Conservation (phyloP, 2,888 invertebrate genomes). For the Eutolmus rufibarbis region DNA sequence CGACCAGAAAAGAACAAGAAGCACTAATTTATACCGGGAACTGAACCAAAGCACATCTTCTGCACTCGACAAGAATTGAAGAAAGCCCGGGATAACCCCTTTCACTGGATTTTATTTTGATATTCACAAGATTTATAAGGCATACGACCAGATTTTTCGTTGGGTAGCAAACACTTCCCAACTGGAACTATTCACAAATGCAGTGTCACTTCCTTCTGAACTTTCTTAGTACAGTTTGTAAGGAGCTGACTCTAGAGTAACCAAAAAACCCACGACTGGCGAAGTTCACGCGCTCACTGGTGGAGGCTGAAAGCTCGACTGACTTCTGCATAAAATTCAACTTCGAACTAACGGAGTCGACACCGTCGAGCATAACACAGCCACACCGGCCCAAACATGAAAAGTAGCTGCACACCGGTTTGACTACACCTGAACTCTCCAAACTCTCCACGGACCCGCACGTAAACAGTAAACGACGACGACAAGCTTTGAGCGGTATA, state of each 20-base stretch:
- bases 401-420: constrained; percentile 5
- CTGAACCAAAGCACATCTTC: constrained; percentile 13
- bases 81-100: not conserved
- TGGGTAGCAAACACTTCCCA: not conserved
- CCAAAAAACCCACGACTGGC: not conserved
- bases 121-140: not conserved
- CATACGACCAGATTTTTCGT: not conserved
- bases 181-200: constrained; percentile 2
- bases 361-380: not conserved
- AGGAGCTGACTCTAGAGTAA: constrained; percentile 12
- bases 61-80: not conserved
- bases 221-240: not conserved
- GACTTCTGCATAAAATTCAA: constrained; percentile 10
- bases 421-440: not conserved
- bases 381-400: not conserved
- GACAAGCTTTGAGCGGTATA: not conserved
- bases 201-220: constrained; percentile 24
- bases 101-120: not conserved
- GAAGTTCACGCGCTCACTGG: constrained; percentile 22
- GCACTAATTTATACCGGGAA: constrained; percentile 3
- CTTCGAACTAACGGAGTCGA: constrained; percentile 15
- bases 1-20: not conserved
- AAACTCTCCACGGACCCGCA: constrained; percentile 24
- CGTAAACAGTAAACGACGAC: not conserved
- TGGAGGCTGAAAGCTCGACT: constrained; percentile 34